Percentiles rank a stretch among this genome's conserved stretches.
phyloP scores from a whole-genome alignment of 1,140 invertebrate species.

The Zaprionus nigranus region DNA sequence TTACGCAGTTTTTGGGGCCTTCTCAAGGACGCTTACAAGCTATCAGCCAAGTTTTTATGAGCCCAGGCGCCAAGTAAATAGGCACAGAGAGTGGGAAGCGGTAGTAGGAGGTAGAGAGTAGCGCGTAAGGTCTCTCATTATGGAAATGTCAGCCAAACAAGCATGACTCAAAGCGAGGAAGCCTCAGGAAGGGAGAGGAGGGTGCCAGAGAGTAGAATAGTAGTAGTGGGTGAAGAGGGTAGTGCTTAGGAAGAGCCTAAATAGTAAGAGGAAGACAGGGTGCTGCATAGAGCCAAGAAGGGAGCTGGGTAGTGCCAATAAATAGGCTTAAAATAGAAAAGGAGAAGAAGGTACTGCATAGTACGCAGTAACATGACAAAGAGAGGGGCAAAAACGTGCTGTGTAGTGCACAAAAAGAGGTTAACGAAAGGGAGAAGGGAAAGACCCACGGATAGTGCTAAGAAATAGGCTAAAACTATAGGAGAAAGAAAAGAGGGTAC shows the following conservation, averaged over 20 bases:
- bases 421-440: neutral
- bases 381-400: no score
- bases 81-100: neutral
- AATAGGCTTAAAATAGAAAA: neutral
- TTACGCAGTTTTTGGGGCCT: constrained; percentile 23
- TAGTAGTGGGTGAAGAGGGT: neutral
- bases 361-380: no score
- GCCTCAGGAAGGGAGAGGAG: neutral
- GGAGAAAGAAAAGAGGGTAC: neutral
- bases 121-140: constrained; percentile 4
- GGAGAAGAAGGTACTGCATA: neutral
- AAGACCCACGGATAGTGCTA: neutral
- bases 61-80: constrained; percentile 33
- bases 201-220: neutral
- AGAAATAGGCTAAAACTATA: constrained; percentile 10
- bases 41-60: constrained; percentile 27
- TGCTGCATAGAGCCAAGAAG: no score
- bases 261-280: neutral
- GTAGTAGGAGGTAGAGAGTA: neutral
- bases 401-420: neutral
- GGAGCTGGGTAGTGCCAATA: neutral
- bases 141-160: constrained; percentile 26
- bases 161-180: constrained; percentile 24
- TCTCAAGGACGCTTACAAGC: constrained; percentile 26
- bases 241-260: no score